Percentiles rank a stretch among this genome's conserved stretches.
Conservation (phyloP, 2,797 vertebrate species). For the Heterohyrax brucei region DNA sequence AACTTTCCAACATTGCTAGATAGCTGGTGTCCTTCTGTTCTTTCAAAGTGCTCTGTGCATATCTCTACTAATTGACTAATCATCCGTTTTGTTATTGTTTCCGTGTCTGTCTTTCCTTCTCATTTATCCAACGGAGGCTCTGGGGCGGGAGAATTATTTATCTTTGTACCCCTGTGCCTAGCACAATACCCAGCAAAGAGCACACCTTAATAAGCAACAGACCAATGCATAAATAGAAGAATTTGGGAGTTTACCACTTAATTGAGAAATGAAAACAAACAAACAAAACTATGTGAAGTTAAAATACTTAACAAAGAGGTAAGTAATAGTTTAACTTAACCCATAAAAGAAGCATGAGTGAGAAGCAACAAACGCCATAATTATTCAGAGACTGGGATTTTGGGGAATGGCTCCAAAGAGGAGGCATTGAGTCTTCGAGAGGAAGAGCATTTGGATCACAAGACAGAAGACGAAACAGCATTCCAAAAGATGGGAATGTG, state of each 20-base stretch:
- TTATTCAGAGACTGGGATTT: background rate
- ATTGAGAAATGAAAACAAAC: background rate
- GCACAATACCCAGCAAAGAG: background rate
- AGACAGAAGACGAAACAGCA: background rate
- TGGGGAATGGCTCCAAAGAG: background rate
- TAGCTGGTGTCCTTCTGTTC: background rate
- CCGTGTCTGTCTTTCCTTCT: background rate
- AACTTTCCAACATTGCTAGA: background rate
- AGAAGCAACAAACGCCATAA: background rate
- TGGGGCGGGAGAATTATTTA: background rate
- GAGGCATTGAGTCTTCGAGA: background rate
- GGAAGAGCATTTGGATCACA: constrained; percentile 18
- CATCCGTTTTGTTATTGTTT: background rate
- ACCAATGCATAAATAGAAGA: background rate
- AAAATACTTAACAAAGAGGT: background rate
- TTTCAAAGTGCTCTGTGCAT: background rate
- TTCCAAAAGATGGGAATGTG: constrained; percentile 4
- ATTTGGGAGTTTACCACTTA: constrained; percentile 20
- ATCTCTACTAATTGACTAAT: background rate
- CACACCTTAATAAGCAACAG: background rate
- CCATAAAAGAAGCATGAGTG: background rate
- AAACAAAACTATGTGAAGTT: background rate
- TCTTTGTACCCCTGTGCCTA: background rate
- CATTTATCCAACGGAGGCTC: background rate
- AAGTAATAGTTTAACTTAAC: background rate